phyloP scores from a whole-genome alignment of 1,140 invertebrate genomes.

The Lineus longissimus region DNA sequence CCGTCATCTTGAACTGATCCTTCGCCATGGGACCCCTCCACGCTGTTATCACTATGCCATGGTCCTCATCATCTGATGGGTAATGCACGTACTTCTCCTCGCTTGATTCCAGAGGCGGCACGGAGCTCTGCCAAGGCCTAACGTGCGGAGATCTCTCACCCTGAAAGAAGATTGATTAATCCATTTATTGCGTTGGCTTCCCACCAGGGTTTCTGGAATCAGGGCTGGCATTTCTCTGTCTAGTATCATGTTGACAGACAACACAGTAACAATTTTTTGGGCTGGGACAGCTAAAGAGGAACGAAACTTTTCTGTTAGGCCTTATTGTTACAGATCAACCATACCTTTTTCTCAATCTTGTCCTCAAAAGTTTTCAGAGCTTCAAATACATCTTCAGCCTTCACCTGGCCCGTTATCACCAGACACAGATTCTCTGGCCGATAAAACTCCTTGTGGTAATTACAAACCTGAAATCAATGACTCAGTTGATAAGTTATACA shows the following conservation, averaged over 20 bases:
- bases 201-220: background rate
- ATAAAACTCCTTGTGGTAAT: constrained; percentile 83
- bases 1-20: constrained; percentile 57
- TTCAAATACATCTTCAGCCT: constrained; percentile 71
- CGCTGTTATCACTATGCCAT: constrained; percentile 73
- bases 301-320: too few relatives aligned
- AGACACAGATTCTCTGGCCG: constrained; percentile 84
- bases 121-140: constrained; percentile 69
- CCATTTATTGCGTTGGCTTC: background rate
- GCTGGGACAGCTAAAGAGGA: too few relatives aligned
- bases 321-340: too few relatives aligned
- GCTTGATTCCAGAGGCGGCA: constrained; percentile 63
- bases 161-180: constrained; percentile 55
- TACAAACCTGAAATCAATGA: constrained; percentile 60
- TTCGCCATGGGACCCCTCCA: constrained; percentile 73
- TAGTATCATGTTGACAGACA: too few relatives aligned
- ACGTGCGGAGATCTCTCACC: constrained; percentile 60
- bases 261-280: too few relatives aligned
- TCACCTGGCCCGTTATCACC: constrained; percentile 77
- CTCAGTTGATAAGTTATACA: background rate
- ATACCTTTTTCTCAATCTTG: constrained; percentile 72
- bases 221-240: too few relatives aligned
- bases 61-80: constrained; percentile 80
- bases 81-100: constrained; percentile 61
- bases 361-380: constrained; percentile 70